A percentile compares a stretch with the other conserved stretches of the same genome.
Conservation (phyloP, 2,888 invertebrate species). For the Apamea sordens region DNA sequence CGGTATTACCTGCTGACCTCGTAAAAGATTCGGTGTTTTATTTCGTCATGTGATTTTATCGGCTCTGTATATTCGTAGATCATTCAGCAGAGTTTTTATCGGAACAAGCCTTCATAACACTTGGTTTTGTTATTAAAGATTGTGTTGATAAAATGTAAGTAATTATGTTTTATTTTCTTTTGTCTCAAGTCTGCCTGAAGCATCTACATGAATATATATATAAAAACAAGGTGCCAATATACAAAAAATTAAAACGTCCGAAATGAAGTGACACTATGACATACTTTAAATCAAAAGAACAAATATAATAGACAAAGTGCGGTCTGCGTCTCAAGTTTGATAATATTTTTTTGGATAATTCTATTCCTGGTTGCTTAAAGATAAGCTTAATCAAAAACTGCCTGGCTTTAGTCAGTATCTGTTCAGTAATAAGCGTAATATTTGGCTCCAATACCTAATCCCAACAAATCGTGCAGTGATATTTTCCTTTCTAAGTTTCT, state of each 20-base stretch:
- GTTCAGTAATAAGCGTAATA: conserved; percentile 1
- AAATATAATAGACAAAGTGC: too few relatives aligned
- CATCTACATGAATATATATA: too few relatives aligned
- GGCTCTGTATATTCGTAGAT: conserved; percentile 9
- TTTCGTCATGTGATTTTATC: conserved; percentile 54
- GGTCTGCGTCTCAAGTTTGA: too few relatives aligned
- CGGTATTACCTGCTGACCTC: conserved; percentile 47
- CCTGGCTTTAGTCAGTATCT: neutral
- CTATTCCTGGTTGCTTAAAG: neutral
- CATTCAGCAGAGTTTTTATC: conserved; percentile 28
- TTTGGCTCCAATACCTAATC: neutral
- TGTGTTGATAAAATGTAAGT: neutral
- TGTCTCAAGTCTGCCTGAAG: neutral
- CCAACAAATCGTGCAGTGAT: neutral
- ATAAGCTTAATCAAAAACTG: neutral
- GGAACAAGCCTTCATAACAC: conserved; percentile 9
- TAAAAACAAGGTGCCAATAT: too few relatives aligned
- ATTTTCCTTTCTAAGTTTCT: neutral
- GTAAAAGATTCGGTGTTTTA: conserved; percentile 43
- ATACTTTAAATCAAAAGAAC: too few relatives aligned
- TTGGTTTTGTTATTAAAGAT: conserved; percentile 16
- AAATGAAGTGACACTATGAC: too few relatives aligned
- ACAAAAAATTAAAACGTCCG: too few relatives aligned
- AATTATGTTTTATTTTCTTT: conserved; percentile 9
- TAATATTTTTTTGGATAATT: neutral